phyloP scores from a whole-genome alignment of 1,140 invertebrate species.

The Asbolus verrucosus region DNA sequence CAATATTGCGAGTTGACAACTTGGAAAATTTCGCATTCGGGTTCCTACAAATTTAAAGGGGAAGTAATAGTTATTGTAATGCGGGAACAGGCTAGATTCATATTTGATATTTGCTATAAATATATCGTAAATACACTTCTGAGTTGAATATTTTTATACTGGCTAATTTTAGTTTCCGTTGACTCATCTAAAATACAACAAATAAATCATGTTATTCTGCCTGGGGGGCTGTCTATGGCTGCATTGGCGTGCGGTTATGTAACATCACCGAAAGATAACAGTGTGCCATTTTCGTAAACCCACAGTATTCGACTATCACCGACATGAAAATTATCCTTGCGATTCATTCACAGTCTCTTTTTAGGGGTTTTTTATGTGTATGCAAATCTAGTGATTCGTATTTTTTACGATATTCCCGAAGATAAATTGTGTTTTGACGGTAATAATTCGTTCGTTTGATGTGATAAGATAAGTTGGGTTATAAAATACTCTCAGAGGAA shows the following conservation, averaged over 20 bases:
- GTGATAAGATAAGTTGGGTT: neutral
- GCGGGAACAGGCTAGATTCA: no score
- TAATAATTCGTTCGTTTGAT: no score
- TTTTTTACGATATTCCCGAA: neutral
- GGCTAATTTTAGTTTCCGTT: constrained; percentile 9
- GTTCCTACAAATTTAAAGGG: no score
- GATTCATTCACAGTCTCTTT: neutral
- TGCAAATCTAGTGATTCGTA: no score
- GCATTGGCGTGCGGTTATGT: constrained; percentile 13
- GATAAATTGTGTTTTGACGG: neutral
- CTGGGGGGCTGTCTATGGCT: neutral
- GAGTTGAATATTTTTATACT: constrained; percentile 14
- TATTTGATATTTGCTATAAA: neutral
- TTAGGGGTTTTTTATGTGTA: neutral
- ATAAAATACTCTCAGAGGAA: neutral
- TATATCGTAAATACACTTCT: neutral
- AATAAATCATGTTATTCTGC: constrained; percentile 29
- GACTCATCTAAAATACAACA: constrained; percentile 36
- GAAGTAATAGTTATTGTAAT: no score
- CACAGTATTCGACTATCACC: neutral
- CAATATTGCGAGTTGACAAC: no score
- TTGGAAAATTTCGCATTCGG: no score
- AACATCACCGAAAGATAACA: constrained; percentile 15
- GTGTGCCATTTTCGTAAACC: neutral
- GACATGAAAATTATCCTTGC: neutral